These are phyloP conservation scores for Hirundichthys speculiger DNA, from an alignment of 2,113 vertebrate species.

Conservation along the genomic window DNA sequence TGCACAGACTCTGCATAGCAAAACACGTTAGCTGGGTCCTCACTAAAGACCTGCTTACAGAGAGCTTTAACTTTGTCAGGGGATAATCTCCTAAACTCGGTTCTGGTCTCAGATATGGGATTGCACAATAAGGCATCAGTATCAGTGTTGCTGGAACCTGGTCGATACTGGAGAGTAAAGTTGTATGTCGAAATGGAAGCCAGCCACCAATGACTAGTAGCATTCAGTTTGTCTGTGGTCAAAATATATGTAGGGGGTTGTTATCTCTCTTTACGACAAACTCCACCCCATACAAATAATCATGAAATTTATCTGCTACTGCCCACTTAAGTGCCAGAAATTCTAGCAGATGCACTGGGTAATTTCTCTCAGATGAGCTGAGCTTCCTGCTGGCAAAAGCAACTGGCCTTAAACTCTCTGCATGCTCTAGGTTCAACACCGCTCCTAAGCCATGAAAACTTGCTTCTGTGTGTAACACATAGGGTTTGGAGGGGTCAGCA, in stretches of 20 bases:
- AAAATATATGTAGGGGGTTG: not conserved
- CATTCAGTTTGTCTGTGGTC: not conserved
- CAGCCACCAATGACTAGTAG: constrained; percentile 1
- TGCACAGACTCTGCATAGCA: too few species aligned
- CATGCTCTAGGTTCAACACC: not conserved
- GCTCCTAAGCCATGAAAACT: not conserved
- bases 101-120: not conserved
- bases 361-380: not conserved
- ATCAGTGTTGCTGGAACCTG: too few species aligned
- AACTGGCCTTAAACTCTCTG: not conserved
- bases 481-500: not conserved
- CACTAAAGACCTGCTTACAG: too few species aligned
- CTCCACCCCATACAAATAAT: not conserved
- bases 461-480: not conserved
- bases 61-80: too few species aligned
- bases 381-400: not conserved
- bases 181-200: not conserved
- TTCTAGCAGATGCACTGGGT: not conserved
- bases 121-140: too few species aligned
- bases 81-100: too few species aligned
- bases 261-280: not conserved
- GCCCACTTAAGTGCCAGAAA: not conserved
- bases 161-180: too few species aligned
- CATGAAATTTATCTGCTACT: not conserved
- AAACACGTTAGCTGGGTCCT: too few species aligned